Percentiles rank a stretch among this genome's conserved stretches.
Conservation (phyloP, 2,888 invertebrate genomes). For the Bedellia somnulentella region DNA sequence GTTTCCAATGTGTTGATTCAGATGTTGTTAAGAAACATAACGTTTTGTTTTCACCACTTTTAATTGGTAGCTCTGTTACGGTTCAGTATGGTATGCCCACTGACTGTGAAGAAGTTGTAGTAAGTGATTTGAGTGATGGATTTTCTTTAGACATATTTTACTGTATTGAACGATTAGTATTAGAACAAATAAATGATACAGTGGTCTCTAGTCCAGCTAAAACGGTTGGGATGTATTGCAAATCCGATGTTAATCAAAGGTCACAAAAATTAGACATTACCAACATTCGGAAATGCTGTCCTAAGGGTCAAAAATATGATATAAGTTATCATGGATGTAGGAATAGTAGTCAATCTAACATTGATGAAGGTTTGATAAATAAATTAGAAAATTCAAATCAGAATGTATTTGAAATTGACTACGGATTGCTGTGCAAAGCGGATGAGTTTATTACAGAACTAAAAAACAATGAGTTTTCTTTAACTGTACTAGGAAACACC, state of each 20-base stretch:
- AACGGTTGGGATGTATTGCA: too few species aligned
- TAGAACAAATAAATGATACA: conserved; percentile 27
- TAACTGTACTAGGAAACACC: conserved; percentile 24
- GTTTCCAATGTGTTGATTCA: conserved; percentile 28
- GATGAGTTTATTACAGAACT: conserved; percentile 34
- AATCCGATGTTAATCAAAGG: too few species aligned
- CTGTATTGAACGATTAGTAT: conserved; percentile 34
- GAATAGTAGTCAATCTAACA: conserved; percentile 12
- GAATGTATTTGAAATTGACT: conserved; percentile 29
- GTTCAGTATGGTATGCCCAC: conserved; percentile 26
- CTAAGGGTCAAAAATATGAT: conserved; percentile 32
- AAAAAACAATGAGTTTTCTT: conserved; percentile 20
- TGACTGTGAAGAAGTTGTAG: conserved; percentile 21
- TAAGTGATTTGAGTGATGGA: conserved; percentile 16
- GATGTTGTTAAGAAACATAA: conserved; percentile 19
- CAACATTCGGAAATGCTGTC: conserved; percentile 42
- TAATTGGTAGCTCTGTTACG: conserved; percentile 21
- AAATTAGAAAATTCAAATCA: conserved; percentile 16
- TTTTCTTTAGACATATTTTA: conserved; percentile 12
- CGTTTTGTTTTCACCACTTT: conserved; percentile 21
- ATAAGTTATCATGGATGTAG: conserved; percentile 27
- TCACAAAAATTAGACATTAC: too few species aligned
- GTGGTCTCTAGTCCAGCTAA: too few species aligned
- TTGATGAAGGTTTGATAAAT: conserved; percentile 22
- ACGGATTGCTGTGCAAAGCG: conserved; percentile 28